Evolutionary conservation across 2,113 vertebrate species (phyloP).

Genomic region (Canis aureus): DNA sequence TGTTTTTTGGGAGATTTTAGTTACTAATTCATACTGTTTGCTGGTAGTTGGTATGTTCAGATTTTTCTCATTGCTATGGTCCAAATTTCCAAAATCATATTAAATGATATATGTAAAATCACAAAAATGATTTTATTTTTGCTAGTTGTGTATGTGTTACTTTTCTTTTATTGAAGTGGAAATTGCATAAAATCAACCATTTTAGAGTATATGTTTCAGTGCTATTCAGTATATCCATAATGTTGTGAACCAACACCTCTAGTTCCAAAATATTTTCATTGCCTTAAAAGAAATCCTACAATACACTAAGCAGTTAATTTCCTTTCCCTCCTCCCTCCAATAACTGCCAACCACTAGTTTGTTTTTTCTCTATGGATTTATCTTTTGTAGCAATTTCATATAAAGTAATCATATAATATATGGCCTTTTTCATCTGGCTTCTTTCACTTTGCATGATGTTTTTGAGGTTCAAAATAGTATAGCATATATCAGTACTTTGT

Average conservation of each 20-base stretch:
- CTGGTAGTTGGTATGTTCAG: neutral
- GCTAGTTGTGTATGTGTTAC: neutral
- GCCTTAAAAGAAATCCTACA: neutral
- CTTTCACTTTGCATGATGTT: neutral
- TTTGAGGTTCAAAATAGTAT: neutral
- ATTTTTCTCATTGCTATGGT: neutral
- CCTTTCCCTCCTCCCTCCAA: neutral
- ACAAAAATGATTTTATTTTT: neutral
- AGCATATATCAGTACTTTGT: neutral
- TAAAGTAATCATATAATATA: neutral
- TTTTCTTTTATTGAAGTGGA: neutral
- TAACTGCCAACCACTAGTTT: neutral
- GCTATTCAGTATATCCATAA: neutral
- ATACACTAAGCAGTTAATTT: neutral
- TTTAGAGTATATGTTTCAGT: neutral
- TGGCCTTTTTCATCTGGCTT: neutral
- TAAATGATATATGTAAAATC: neutral
- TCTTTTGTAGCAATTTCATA: neutral
- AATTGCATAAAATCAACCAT: neutral
- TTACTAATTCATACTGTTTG: neutral
- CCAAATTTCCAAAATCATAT: neutral
- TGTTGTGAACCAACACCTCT: neutral
- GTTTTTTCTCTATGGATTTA: neutral
- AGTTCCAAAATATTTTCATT: neutral
- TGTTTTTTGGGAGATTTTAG: neutral